phyloP scores from a whole-genome alignment of 1,140 invertebrate genomes.

The Vanessa atalanta region DNA sequence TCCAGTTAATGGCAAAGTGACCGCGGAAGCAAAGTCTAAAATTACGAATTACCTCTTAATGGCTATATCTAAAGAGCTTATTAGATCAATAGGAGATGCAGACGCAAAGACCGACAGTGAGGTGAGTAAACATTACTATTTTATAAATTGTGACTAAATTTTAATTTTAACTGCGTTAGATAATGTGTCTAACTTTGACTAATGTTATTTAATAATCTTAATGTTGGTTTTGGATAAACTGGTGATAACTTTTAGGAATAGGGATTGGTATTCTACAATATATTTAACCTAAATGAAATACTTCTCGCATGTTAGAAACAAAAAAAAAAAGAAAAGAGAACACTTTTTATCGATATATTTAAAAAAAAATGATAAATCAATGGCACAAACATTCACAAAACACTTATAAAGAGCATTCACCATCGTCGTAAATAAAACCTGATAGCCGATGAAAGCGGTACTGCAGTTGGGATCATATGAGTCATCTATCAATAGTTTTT shows the following conservation, averaged over 20 bases:
- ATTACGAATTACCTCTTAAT: constrained; percentile 77
- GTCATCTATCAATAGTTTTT: no score
- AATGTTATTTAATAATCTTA: constrained; percentile 36
- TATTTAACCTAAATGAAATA: background rate
- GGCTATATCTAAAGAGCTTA: constrained; percentile 77
- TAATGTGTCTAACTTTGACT: constrained; percentile 51
- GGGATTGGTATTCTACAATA: background rate
- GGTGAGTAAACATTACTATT: constrained; percentile 57
- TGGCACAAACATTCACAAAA: no score
- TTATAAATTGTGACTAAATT: constrained; percentile 64
- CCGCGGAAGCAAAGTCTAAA: constrained; percentile 71
- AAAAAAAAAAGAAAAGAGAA: no score
- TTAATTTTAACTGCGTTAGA: constrained; percentile 56
- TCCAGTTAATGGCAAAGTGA: constrained; percentile 59
- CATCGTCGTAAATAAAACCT: no score
- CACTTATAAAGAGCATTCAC: no score
- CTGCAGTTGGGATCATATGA: no score
- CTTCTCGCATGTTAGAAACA: no score
- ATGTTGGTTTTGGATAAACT: constrained; percentile 37
- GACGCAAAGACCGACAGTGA: constrained; percentile 78
- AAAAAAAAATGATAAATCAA: no score
- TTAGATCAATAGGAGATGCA: constrained; percentile 75
- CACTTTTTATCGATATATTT: no score
- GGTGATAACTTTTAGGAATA: background rate
- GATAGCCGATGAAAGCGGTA: no score